Conservation (phyloP, 2,888 invertebrate species). For the Falcaria lacertinaria region DNA sequence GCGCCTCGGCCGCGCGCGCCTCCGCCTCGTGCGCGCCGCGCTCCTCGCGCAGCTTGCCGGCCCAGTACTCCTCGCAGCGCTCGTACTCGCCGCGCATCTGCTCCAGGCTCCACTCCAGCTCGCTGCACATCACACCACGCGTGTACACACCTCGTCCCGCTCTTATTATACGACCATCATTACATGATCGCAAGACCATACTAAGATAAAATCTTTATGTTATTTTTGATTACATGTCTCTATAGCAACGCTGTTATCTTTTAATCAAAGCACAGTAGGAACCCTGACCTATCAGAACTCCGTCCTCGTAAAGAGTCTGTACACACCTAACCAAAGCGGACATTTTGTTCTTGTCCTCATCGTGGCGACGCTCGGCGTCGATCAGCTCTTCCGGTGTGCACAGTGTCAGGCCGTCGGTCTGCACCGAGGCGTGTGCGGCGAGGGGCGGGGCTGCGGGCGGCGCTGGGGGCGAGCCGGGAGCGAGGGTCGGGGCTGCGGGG, state of each 20-base stretch:
- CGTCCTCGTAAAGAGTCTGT: background rate
- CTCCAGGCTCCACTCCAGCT: conserved; percentile 87
- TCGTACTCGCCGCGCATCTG: conserved; percentile 88
- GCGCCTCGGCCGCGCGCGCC: conserved; percentile 87
- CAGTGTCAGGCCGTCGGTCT: conserved; percentile 12
- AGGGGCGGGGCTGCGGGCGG: background rate
- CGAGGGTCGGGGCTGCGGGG: background rate
- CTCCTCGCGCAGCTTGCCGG: conserved; percentile 87
- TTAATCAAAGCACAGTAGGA: no score
- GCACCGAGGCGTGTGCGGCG: conserved; percentile 7
- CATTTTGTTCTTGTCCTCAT: conserved; percentile 53
- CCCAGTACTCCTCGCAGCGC: conserved; percentile 93
- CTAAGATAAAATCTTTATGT: no score
- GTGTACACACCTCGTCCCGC: no score
- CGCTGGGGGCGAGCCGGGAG: background rate
- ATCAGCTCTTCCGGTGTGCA: conserved; percentile 2
- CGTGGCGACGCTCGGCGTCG: conserved; percentile 29
- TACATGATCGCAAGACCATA: no score
- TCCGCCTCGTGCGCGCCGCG: conserved; percentile 86
- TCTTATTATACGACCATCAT: no score
- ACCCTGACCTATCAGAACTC: no score
- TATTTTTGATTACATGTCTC: no score
- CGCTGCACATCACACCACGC: conserved; percentile 74
- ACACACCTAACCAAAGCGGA: conserved; percentile 48
- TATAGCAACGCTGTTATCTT: no score